Base-by-base conservation (phyloP, 2,797 vertebrate genomes). In the Carduelis carduelis region DNA sequence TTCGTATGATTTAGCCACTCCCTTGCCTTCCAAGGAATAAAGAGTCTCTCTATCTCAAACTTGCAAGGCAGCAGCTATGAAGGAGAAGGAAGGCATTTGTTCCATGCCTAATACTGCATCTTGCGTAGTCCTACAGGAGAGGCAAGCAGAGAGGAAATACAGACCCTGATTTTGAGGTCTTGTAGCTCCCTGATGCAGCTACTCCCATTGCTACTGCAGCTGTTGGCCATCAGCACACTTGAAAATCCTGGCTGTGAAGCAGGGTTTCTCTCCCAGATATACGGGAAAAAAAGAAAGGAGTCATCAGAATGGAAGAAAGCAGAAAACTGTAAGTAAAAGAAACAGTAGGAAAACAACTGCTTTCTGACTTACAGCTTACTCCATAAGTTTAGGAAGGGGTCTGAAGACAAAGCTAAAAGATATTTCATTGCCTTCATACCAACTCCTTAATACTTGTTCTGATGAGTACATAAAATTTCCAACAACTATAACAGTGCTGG, bases 1-100 rank as follows among this genome's bases (percentile, higher is more conserved):
- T 79, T 88, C 70, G 53, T 47, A 41, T 24, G 60, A 80, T 50
- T 63, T 84, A 80, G 53, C 44, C 78, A 74, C 77, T 74, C 80
- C 66, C 35, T 91, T 84, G 70, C 70, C 74, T 93, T 76, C 56
- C 60, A 77, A 79, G 88, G 65, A 92, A 75, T 46, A 81, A 61
- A 46, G 37, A 64, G 4, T 34, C 20, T 37, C 24, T 85, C 8
- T 69, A 37, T 89, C 82, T 75, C 53, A 82, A 61, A 82, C 28
- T 37, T 57, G 52, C 34, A 63, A 60, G 34, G 70, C 57, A 65
- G 11, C 46, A 65, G 30, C 56, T 79, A 47, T 0, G 0, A 87
- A 90, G 72, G 50, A 92, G 72, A 41, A 78, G 63, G 39, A 80
- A 79, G 19, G 44, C 8, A 7, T 66, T 77, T 91, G n/a, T 23